These are phyloP conservation scores for Melanocharis versteri DNA, from an alignment of 2,113 vertebrate species.

Conservation along the genomic window DNA sequence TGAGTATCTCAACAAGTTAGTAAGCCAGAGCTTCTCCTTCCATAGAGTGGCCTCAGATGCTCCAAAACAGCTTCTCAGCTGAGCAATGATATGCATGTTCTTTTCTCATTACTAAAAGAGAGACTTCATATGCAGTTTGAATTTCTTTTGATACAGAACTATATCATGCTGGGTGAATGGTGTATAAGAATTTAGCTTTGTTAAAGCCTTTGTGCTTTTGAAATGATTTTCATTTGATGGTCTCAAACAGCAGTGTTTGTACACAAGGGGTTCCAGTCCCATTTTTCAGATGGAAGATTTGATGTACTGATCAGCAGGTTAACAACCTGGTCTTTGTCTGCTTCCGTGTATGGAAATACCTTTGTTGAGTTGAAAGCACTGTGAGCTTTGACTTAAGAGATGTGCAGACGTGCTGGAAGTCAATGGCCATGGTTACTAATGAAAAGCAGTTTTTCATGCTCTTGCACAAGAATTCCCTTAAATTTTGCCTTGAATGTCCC, in stretches of 20 bases:
- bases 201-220: neutral
- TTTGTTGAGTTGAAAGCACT: neutral
- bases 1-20: neutral
- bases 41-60: neutral
- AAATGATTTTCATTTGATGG: neutral
- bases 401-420: neutral
- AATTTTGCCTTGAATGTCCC: neutral
- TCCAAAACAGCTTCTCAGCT: neutral
- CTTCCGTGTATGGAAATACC: accelerated
- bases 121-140: neutral
- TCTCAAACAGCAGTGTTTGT: neutral
- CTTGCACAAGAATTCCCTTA: neutral
- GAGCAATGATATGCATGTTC: neutral
- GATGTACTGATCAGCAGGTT: neutral
- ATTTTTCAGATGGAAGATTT: neutral
- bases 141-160: neutral
- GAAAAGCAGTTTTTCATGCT: neutral
- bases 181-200: neutral
- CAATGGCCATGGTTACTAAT: neutral
- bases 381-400: neutral
- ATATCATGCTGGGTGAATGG: neutral
- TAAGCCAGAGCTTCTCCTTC: neutral
- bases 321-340: neutral
- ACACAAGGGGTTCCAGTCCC: neutral
- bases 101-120: neutral